A percentile compares a stretch with the other conserved stretches of the same genome.
Evolutionary conservation across 2,113 vertebrate genomes (phyloP).

Genomic region (Gasterosteus aculeatus): DNA sequence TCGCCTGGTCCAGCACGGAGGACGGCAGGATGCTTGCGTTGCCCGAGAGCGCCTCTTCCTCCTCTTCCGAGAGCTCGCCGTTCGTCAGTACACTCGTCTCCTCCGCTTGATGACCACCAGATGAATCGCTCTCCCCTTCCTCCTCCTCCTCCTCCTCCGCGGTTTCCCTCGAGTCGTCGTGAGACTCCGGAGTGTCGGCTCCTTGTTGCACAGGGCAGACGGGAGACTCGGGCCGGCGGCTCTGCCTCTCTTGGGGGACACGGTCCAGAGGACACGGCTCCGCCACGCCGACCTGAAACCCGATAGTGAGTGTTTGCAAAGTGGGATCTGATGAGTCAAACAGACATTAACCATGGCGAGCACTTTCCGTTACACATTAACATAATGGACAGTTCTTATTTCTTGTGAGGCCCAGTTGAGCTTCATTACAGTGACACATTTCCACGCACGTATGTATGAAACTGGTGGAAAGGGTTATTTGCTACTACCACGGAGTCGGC

Average conservation of each 20-base stretch:
- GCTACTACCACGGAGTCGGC: slow-evolving; percentile 1
- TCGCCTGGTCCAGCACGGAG: slow-evolving; percentile 89
- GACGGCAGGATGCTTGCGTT: slow-evolving; percentile 82
- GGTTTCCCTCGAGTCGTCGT: slow-evolving; percentile 45
- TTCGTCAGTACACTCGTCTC: slow-evolving; percentile 84
- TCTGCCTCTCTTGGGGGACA: slow-evolving; percentile 13
- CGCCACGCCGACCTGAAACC: slow-evolving; percentile 66
- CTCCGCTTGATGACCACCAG: slow-evolving; percentile 59
- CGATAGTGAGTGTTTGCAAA: slow-evolving; percentile 40
- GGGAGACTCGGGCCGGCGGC: slow-evolving; percentile 29
- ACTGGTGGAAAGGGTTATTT: slow-evolving; percentile 10
- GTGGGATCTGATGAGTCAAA: slow-evolving; percentile 32
- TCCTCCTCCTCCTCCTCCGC: slow-evolving; percentile 62
- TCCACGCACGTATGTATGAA: neutral
- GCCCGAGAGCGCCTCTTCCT: slow-evolving; percentile 63
- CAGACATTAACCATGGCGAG: slow-evolving; percentile 17
- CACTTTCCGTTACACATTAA: slow-evolving; percentile 24
- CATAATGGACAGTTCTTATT: slow-evolving; percentile 40
- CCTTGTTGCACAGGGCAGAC: slow-evolving; percentile 28
- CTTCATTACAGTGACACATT: slow-evolving; percentile 26
- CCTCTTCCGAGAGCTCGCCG: slow-evolving; percentile 84
- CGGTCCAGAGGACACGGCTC: slow-evolving; percentile 44
- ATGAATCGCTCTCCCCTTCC: slow-evolving; percentile 69
- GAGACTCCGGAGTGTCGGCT: slow-evolving; percentile 27
- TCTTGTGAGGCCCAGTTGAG: slow-evolving; percentile 18